phyloP scores from a whole-genome alignment of 2,888 invertebrate species.

The Oegoconia quadripuncta region DNA sequence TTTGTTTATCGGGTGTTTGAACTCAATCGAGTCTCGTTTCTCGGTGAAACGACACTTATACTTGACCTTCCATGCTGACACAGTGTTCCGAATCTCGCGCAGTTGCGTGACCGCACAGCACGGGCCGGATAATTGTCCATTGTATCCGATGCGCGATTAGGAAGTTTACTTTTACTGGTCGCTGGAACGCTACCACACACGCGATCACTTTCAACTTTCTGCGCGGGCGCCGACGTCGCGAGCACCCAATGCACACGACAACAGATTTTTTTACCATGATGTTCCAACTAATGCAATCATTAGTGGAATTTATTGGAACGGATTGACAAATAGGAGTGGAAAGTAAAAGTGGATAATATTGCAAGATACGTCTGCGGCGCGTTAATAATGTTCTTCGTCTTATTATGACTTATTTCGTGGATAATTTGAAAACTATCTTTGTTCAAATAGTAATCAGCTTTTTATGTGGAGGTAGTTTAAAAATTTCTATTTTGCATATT shows the following conservation, averaged over 20 bases:
- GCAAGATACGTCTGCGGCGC: background rate
- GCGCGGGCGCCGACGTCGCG: slow-evolving; percentile 31
- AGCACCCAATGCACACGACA: slow-evolving; percentile 20
- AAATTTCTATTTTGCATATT: too few species aligned
- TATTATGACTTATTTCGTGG: too few species aligned
- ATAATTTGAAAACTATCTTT: too few species aligned
- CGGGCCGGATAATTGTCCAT: slow-evolving; percentile 41
- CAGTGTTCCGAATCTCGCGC: slow-evolving; percentile 41
- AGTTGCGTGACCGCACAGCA: slow-evolving; percentile 36
- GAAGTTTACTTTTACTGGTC: slow-evolving; percentile 70
- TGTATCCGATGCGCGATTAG: slow-evolving; percentile 50
- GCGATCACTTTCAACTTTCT: slow-evolving; percentile 74
- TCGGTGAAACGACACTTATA: slow-evolving; percentile 13
- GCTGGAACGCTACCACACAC: slow-evolving; percentile 54
- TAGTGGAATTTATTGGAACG: slow-evolving; percentile 30
- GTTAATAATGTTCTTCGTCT: too few species aligned
- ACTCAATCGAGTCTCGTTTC: background rate
- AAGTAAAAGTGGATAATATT: slow-evolving; percentile 15
- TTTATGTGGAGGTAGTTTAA: too few species aligned
- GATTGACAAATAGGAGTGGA: slow-evolving; percentile 25
- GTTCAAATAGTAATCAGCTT: too few species aligned
- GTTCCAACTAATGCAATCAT: slow-evolving; percentile 23
- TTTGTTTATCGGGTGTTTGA: background rate
- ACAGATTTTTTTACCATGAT: slow-evolving; percentile 24
- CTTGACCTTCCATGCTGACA: slow-evolving; percentile 52